Conservation (phyloP, 2,888 invertebrate genomes). For the Monochamus alternatus region DNA sequence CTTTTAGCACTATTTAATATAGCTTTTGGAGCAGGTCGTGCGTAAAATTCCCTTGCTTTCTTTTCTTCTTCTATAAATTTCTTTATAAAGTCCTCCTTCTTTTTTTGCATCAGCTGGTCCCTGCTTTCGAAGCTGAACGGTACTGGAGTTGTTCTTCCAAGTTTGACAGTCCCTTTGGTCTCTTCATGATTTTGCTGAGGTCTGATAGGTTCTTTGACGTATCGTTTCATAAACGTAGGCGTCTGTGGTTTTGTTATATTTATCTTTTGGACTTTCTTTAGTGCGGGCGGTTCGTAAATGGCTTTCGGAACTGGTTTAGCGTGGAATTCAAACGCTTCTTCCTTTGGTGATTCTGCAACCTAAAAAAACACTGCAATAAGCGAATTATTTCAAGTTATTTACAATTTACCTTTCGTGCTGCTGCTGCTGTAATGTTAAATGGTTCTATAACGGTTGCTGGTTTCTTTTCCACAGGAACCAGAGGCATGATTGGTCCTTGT, state of each 20-base stretch:
- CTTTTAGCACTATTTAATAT: slow-evolving; percentile 26
- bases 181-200: slow-evolving; percentile 9
- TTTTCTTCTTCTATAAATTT: slow-evolving; percentile 75
- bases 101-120: slow-evolving; percentile 74
- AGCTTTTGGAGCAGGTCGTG: slow-evolving; percentile 77
- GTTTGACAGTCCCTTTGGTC: slow-evolving; percentile 18
- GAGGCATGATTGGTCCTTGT: slow-evolving; percentile 71
- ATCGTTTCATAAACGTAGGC: slow-evolving; percentile 55
- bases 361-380: slow-evolving; percentile 12
- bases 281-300: slow-evolving; percentile 70
- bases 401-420: slow-evolving; percentile 49
- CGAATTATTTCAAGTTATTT: not conserved
- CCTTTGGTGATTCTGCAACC: slow-evolving; percentile 38
- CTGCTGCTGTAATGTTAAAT: slow-evolving; percentile 75
- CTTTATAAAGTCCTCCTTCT: slow-evolving; percentile 77
- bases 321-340: slow-evolving; percentile 69
- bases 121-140: slow-evolving; percentile 83
- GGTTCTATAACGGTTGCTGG: slow-evolving; percentile 76
- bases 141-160: slow-evolving; percentile 55
- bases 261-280: slow-evolving; percentile 37
- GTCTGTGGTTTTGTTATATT: slow-evolving; percentile 53
- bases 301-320: slow-evolving; percentile 78
- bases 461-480: slow-evolving; percentile 73
- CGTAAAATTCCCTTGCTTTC: slow-evolving; percentile 79
- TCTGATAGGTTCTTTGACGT: slow-evolving; percentile 29